Percentiles rank a stretch among this genome's conserved stretches.
Evolutionary conservation across 2,888 invertebrate species (phyloP).

Genomic region (Hecatera dysodea): DNA sequence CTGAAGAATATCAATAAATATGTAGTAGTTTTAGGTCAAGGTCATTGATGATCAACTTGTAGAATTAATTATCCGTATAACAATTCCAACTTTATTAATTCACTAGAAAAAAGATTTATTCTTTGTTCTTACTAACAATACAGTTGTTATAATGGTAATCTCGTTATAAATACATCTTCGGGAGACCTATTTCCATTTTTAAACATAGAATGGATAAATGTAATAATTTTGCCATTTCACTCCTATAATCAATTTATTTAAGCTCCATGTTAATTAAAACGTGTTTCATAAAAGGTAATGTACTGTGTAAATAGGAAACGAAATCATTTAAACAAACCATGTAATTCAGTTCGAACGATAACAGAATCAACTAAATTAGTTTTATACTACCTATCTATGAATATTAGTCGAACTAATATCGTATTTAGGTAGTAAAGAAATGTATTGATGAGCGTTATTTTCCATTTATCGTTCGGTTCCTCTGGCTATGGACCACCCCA

Average conservation of each 20-base stretch:
- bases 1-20: not conserved
- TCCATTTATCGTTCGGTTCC: not conserved
- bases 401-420: too few relatives aligned
- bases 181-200: constrained; percentile 14
- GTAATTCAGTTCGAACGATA: not conserved
- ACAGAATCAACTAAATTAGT: too few relatives aligned
- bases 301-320: constrained; percentile 22
- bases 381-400: too few relatives aligned
- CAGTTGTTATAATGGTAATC: not conserved
- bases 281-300: constrained; percentile 24
- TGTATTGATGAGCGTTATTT: not conserved
- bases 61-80: not conserved
- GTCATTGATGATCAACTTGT: not conserved
- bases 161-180: not conserved
- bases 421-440: too few relatives aligned
- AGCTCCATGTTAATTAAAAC: constrained; percentile 51
- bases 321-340: constrained; percentile 17
- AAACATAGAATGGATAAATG: constrained; percentile 13
- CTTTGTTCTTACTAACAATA: constrained; percentile 8
- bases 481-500: not conserved
- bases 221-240: constrained; percentile 31
- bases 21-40: not conserved
- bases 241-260: constrained; percentile 42
- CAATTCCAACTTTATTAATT: not conserved
- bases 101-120: not conserved